Evolutionary conservation across 2,797 vertebrate genomes (phyloP).

Genomic region (Denticeps clupeoides): DNA sequence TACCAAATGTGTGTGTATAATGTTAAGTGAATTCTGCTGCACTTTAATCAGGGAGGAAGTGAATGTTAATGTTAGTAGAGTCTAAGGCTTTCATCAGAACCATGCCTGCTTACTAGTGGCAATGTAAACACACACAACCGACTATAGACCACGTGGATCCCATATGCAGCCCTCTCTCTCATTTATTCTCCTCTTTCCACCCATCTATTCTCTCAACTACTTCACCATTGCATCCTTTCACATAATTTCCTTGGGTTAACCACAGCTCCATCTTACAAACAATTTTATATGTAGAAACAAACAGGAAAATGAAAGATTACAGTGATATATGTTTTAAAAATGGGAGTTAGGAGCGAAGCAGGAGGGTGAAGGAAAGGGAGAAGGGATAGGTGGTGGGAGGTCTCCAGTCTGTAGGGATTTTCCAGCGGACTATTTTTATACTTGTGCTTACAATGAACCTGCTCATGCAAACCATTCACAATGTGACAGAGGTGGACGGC

Average conservation of each 20-base stretch:
- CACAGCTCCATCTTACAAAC: no score
- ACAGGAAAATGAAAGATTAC: no score
- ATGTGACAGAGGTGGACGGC: neutral
- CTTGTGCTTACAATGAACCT: slow-evolving; percentile 1
- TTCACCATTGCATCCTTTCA: no score
- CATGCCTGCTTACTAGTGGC: neutral
- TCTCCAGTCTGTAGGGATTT: slow-evolving; percentile 9
- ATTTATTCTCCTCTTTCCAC: neutral
- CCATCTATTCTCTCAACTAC: no score
- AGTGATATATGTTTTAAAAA: no score
- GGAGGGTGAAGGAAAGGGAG: neutral
- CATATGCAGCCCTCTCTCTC: neutral
- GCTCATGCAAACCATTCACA: slow-evolving; percentile 3
- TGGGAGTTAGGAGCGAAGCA: neutral
- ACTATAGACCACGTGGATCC: neutral
- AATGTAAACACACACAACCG: neutral
- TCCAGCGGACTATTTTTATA: slow-evolving; percentile 9
- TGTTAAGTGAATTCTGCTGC: neutral
- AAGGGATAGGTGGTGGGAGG: slow-evolving; percentile 1
- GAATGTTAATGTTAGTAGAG: neutral
- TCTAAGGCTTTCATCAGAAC: neutral
- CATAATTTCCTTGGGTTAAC: no score
- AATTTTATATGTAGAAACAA: no score
- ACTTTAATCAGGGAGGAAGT: neutral
- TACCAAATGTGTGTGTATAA: no score